Base-by-base conservation (phyloP, 1,140 invertebrate genomes). In the Andrena cerasifolii region DNA sequence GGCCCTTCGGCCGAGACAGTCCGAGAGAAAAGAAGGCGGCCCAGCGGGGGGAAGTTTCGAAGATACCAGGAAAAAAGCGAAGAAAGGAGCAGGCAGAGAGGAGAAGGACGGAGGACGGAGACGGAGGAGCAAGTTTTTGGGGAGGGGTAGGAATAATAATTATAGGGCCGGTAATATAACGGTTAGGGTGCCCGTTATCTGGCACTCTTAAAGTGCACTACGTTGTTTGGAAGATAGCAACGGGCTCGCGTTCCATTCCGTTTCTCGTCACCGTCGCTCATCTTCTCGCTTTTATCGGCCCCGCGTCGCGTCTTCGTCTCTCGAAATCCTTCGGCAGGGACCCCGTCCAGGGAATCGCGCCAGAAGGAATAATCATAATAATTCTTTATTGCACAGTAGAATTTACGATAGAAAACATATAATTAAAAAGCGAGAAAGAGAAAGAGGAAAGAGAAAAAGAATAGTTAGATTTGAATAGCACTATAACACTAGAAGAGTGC, bases 141-240 rank as follows among this genome's bases (percentile, higher is more conserved):
- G 28, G 54, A 73, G 86, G 86, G 73, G 82, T 86, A 90, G 86
- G 90, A 91, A 91, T 91, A 91, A 91, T 91, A 91, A 90, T 90
- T 91, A 88, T 89, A 87, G 80, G 81, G 82, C 75, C 82, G 84
- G 85, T 89, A 90, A 91, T 90, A 90, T 90, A 90, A 90, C 89
- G 88, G 90, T 89, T 88, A 89, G 84, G 65, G 63, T 67, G 84
- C 43, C 76, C 83, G 86, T 90, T 90, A 90, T 90, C 90, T 84
- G 70, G 62, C 47, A 76, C 83, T 78, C 83, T 86, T 84, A 87
- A 88, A 90, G 90, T 90, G 89, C 89, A 91, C 88, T 90, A 90
- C 84, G 89, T 86, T 91, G 89, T 91, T 84, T 83, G 76, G 71
- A 54, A 88, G 88, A 89, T 89, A 89, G 87, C 84, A 84, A 79